phyloP scores from a whole-genome alignment of 2,113 vertebrate species.

The Melanerpes formicivorus region DNA sequence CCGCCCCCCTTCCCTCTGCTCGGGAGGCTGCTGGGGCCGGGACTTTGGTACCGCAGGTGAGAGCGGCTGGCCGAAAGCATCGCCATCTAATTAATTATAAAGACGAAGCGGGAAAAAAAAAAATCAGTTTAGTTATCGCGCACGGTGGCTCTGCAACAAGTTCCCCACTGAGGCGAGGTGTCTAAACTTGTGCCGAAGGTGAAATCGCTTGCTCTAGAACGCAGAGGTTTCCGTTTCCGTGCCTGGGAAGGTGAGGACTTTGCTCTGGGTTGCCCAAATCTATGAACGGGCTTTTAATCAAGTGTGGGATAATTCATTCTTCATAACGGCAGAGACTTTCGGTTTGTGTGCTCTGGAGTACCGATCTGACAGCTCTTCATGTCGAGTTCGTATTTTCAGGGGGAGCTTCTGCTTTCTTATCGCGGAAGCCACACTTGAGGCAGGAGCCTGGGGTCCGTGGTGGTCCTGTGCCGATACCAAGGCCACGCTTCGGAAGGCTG shows the following conservation, averaged over 20 bases:
- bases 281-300: neutral
- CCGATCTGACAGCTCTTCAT: neutral
- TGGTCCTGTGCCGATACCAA: neutral
- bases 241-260: neutral
- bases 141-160: constrained; percentile 51
- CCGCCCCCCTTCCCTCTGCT: no score
- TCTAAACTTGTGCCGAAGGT: neutral
- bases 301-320: neutral
- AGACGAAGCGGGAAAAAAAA: neutral
- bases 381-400: neutral
- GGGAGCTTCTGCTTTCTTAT: neutral
- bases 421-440: neutral
- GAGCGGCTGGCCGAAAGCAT: neutral
- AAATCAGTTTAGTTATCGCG: neutral
- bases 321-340: neutral
- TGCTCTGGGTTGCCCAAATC: neutral
- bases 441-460: neutral
- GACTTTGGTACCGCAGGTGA: neutral
- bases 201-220: neutral
- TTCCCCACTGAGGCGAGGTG: neutral
- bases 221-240: neutral
- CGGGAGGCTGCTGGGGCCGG: neutral
- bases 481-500: neutral
- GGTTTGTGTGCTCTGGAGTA: neutral
- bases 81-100: neutral